phyloP scores from a whole-genome alignment of 2,888 invertebrate genomes.

The Eupelmus urozonus region DNA sequence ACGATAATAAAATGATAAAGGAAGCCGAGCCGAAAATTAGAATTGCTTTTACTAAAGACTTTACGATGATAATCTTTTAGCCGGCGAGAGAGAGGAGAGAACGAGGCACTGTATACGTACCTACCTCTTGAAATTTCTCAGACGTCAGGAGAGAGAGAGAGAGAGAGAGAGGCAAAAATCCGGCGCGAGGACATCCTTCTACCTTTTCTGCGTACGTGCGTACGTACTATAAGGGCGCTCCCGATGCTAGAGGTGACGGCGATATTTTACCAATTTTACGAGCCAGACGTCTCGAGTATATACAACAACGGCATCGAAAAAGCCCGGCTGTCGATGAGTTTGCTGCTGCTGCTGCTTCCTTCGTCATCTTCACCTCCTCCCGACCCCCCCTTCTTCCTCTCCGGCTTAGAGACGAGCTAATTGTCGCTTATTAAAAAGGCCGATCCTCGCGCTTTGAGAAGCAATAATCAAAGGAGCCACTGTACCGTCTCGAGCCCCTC shows the following conservation, averaged over 20 bases:
- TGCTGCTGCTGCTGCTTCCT: neutral
- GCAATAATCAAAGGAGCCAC: constrained; percentile 50
- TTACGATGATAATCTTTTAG: constrained; percentile 60
- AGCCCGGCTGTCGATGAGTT: constrained; percentile 38
- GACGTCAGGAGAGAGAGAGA: neutral
- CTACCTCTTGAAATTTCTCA: constrained; percentile 36
- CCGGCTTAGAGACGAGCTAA: constrained; percentile 63
- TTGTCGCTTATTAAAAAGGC: constrained; percentile 75
- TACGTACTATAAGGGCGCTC: constrained; percentile 22
- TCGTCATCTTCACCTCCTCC: neutral
- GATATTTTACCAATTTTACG: constrained; percentile 72
- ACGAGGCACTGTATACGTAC: neutral
- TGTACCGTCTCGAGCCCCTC: neutral
- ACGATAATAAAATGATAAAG: constrained; percentile 61
- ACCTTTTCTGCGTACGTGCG: constrained; percentile 9
- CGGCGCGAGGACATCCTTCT: neutral
- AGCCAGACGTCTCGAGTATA: constrained; percentile 60
- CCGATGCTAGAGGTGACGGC: constrained; percentile 55
- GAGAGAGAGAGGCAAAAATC: neutral
- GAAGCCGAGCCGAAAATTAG: constrained; percentile 61
- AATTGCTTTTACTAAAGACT: constrained; percentile 58
- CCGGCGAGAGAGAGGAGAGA: constrained; percentile 1
- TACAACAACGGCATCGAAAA: neutral
- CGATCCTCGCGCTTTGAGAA: neutral
- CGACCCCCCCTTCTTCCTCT: neutral